These are phyloP conservation scores for Drosophila jambulina DNA, from an alignment of 1,140 invertebrate genomes.

Conservation along the genomic window DNA sequence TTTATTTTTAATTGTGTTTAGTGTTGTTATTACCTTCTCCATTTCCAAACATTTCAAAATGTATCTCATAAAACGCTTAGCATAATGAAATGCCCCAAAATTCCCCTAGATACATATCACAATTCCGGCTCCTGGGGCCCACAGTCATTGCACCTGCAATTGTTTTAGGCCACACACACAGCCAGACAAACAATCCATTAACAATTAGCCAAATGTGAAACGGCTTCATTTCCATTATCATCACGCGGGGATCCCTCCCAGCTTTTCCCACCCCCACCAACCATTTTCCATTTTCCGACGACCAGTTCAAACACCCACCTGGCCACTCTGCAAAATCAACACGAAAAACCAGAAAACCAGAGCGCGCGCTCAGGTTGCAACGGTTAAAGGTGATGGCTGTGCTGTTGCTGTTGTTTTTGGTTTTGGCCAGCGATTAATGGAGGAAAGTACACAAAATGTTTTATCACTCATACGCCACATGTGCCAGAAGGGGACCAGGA, in stretches of 20 bases:
- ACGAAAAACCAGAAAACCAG: constrained; percentile 30
- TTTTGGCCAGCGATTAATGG: constrained; percentile 51
- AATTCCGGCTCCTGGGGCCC: neutral
- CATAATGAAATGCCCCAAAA: neutral
- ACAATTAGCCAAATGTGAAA: constrained; percentile 48
- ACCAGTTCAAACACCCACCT: constrained; percentile 40
- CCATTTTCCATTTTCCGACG: constrained; percentile 25
- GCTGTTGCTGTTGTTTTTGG: constrained; percentile 13
- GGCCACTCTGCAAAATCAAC: constrained; percentile 58
- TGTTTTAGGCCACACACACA: constrained; percentile 17
- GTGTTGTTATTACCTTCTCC: too few species aligned
- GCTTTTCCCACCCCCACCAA: neutral
- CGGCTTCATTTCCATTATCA: constrained; percentile 36
- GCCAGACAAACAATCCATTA: constrained; percentile 43
- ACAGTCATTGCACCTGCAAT: constrained; percentile 20
- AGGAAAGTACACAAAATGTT: constrained; percentile 61
- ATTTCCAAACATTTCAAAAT: neutral
- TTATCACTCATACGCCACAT: constrained; percentile 74
- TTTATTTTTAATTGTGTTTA: neutral
- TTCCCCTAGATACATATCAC: neutral
- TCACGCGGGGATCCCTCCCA: neutral
- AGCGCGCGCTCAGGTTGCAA: constrained; percentile 54
- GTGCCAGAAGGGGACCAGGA: constrained; percentile 13
- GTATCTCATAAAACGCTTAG: constrained; percentile 8
- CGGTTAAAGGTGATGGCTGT: constrained; percentile 22